Percentiles rank a stretch among this genome's conserved stretches.
These are phyloP conservation scores for Ephydatia muelleri DNA, from an alignment of 37 sponge, comb jelly and placozoan genomes.

Conservation along the genomic window DNA sequence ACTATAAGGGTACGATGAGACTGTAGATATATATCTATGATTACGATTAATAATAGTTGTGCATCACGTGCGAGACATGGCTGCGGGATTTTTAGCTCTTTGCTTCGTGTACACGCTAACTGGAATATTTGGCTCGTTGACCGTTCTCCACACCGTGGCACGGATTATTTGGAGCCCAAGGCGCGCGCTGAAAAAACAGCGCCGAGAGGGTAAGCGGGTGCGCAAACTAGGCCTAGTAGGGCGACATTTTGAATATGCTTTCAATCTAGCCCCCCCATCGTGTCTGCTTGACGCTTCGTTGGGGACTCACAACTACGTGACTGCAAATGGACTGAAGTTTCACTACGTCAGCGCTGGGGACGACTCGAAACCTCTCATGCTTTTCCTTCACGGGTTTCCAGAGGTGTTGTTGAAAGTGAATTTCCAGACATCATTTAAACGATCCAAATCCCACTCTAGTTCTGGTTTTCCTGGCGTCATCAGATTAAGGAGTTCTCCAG, in stretches of 20 bases:
- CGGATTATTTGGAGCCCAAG: not conserved
- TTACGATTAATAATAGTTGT: no score
- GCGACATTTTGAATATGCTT: no score
- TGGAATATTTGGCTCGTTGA: not conserved
- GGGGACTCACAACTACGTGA: conserved; percentile 64
- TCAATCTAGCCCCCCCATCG: no score
- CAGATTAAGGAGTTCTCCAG: conserved; percentile 63
- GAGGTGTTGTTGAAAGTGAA: conserved; percentile 34
- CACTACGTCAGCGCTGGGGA: conserved; percentile 68
- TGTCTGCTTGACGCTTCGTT: conserved; percentile 45
- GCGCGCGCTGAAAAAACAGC: not conserved
- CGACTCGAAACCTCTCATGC: conserved; percentile 66
- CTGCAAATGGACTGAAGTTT: conserved; percentile 74
- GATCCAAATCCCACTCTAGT: conserved; percentile 15
- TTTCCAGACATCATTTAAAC: not conserved
- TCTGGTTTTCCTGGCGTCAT: conserved; percentile 78
- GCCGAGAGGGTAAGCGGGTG: not conserved
- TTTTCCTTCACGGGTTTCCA: conserved; percentile 80
- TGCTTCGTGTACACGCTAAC: not conserved
- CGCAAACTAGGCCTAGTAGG: not conserved
- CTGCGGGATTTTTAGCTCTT: not conserved
- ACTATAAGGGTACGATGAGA: no score
- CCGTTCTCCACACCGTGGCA: not conserved
- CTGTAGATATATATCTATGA: no score
- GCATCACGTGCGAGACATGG: no score